These are phyloP conservation scores for Siniperca undulata DNA, from an alignment of 2,797 vertebrate species.

Conservation along the genomic window DNA sequence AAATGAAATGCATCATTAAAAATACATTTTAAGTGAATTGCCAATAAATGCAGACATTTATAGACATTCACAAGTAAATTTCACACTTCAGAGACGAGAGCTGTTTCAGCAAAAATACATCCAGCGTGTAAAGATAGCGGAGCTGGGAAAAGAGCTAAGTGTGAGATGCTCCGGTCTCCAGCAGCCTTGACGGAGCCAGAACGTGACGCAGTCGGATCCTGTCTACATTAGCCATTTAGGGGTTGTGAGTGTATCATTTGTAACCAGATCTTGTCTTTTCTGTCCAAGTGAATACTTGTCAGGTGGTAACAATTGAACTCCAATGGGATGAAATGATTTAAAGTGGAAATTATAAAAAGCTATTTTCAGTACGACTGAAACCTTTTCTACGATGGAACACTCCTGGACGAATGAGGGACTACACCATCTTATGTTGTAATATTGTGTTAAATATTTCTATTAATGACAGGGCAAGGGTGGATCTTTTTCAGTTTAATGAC, in stretches of 20 bases:
- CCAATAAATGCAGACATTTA: neutral
- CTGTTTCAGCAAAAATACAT: neutral
- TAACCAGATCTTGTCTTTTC: conserved; percentile 4
- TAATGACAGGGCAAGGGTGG: neutral
- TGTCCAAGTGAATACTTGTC: neutral
- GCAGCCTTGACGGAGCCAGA: neutral
- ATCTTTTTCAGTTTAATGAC: neutral
- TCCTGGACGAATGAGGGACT: too few species aligned
- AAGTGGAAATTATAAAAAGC: neutral
- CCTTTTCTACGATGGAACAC: too few species aligned
- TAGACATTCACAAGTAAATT: neutral
- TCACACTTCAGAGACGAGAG: neutral
- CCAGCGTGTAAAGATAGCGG: neutral
- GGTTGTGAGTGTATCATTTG: neutral
- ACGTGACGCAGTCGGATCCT: neutral
- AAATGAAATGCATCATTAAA: neutral
- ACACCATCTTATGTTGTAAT: neutral
- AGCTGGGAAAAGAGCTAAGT: neutral
- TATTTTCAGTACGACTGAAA: too few species aligned
- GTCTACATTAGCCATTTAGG: neutral
- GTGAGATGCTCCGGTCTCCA: neutral
- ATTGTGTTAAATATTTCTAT: neutral
- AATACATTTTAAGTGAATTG: neutral
- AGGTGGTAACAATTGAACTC: neutral
- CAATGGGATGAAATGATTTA: neutral